Evolutionary conservation across 2,888 invertebrate species (phyloP), one percentile per base, ranked within the genome.

Genomic region (Tigriopus californicus): DNA sequence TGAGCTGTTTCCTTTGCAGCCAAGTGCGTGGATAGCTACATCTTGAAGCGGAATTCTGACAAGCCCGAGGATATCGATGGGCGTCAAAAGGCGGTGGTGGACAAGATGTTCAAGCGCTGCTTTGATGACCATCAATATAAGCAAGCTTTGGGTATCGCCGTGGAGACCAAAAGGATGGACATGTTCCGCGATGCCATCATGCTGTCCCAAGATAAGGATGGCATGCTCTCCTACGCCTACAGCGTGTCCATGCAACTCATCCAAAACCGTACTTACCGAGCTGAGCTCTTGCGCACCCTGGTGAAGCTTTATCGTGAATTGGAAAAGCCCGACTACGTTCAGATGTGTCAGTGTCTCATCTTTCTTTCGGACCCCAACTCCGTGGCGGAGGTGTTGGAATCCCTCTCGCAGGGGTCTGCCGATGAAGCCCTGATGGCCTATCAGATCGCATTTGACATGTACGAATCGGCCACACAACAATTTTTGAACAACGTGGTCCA

Each of bases 391-490:
- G 83, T 95, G 62, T 75, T 97, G 8, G 91, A 92, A 68, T 87
- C 85, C 72, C 75, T 97, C 0, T 84, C 87, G n/a, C 25, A 48
- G 33, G 63, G 65, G 18, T 62, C 61, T 44, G 66, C 73, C 72
- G 84, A 87, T 63, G 82, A 81, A 63, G 83, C 85, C 61, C 74
- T 97, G 46, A 95, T 97, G 89, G 94, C 94, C 0, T 98, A 92
- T 73, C 98, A 99, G 75, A 94, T 99, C 67, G 94, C 84, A 0
- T 99, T 99, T 74, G 98, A 99, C 76, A 78, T 99, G 65, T 98
- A 98, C 70, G 98, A 99, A 71, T 94, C 92, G 47, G 98, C 97
- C 0, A 95, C 95, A 1, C 98, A 99, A 72, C 92, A 97, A 70
- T 95, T 95, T 71, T 76, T 98, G 56, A 85, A 84, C 11, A 79